Conservation (phyloP, 2,888 invertebrate species). For the Scaptomyza polygonia region DNA sequence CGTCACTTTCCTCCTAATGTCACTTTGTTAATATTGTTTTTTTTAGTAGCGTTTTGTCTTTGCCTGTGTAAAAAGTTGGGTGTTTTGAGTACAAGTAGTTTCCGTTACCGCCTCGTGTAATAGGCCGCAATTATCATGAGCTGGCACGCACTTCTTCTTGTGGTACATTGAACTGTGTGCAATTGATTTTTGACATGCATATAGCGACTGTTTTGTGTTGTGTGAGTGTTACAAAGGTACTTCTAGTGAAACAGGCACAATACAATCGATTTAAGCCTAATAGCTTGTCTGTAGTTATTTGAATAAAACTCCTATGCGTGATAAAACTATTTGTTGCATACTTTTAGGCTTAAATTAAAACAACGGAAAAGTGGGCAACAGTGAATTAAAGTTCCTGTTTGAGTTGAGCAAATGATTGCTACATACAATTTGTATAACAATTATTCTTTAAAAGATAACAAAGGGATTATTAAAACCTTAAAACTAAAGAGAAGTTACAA, state of each 20-base stretch:
- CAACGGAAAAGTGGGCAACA: slow-evolving; percentile 11
- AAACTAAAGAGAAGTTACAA: no score
- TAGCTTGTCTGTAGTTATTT: not conserved
- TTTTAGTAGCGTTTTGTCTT: slow-evolving; percentile 12
- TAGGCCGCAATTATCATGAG: slow-evolving; percentile 69
- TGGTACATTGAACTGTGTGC: slow-evolving; percentile 66
- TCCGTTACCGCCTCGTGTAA: slow-evolving; percentile 57
- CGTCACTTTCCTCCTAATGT: no score
- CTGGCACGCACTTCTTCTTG: slow-evolving; percentile 68
- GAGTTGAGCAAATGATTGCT: not conserved
- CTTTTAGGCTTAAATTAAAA: slow-evolving; percentile 6
- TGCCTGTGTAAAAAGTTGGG: slow-evolving; percentile 37
- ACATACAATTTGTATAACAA: not conserved
- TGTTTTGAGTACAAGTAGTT: slow-evolving; percentile 48
- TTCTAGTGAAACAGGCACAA: not conserved
- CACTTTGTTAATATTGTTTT: slow-evolving; percentile 28
- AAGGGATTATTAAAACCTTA: no score
- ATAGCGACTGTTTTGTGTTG: slow-evolving; percentile 19
- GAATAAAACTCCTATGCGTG: not conserved
- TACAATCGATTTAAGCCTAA: slow-evolving; percentile 15
- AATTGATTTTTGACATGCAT: slow-evolving; percentile 70
- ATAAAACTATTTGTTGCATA: not conserved
- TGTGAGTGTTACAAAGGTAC: not conserved
- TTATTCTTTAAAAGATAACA: not conserved
- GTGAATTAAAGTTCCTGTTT: not conserved